Evolutionary conservation across 2,113 vertebrate species (phyloP).

Genomic region (Urocynchramus pylzowi): DNA sequence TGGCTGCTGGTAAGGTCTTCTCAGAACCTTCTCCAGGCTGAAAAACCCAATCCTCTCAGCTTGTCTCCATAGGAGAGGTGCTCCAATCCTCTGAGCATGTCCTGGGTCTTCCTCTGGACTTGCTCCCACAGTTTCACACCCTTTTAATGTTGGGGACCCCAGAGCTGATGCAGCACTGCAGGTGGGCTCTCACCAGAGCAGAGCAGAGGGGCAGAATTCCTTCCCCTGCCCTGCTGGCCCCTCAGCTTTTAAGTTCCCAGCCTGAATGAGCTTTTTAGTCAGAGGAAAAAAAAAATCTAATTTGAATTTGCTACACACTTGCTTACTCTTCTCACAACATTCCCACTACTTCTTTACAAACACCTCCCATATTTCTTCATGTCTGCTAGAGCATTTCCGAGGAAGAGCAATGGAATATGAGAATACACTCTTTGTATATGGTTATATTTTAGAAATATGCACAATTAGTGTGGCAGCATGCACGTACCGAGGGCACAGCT

Average conservation of each 20-base stretch:
- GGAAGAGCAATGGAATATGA: neutral
- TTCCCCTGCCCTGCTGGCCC: neutral
- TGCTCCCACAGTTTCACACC: neutral
- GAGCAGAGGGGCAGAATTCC: neutral
- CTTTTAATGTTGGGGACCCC: neutral
- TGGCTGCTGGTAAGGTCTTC: too few relatives aligned
- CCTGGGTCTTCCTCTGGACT: neutral
- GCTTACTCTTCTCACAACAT: neutral
- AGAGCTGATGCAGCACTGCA: neutral
- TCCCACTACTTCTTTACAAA: neutral
- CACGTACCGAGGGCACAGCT: rapidly evolving
- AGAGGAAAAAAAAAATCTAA: rapidly evolving
- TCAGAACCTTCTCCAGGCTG: neutral
- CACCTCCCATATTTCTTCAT: rapidly evolving
- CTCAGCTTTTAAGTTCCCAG: neutral
- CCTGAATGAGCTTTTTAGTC: neutral
- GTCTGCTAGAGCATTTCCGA: neutral
- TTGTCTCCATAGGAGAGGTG: neutral
- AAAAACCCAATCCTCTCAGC: neutral
- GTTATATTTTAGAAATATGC: neutral
- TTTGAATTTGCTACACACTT: neutral
- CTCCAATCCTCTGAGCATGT: neutral
- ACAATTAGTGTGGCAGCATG: neutral
- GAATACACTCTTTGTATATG: neutral
- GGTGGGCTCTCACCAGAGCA: neutral